phyloP scores from a whole-genome alignment of 2,888 invertebrate genomes.

The Drosophila rubida region DNA sequence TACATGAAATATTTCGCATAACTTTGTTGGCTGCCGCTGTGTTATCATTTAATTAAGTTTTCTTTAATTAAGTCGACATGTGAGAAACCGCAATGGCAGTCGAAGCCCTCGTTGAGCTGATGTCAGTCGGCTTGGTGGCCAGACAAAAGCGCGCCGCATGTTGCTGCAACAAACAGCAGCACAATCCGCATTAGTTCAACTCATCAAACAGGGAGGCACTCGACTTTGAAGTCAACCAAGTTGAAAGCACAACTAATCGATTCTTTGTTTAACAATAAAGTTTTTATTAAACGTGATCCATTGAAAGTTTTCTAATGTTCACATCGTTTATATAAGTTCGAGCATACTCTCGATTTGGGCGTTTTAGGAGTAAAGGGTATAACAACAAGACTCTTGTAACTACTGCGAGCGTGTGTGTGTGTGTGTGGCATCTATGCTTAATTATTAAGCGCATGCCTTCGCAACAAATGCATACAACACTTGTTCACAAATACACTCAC shows the following conservation, averaged over 20 bases:
- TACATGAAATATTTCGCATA: conserved; percentile 62
- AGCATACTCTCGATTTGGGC: background rate
- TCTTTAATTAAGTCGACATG: conserved; percentile 80
- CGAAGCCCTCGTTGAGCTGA: conserved; percentile 21
- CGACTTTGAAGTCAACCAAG: too few relatives aligned
- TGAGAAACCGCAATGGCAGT: conserved; percentile 60
- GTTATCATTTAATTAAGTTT: conserved; percentile 82
- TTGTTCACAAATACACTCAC: background rate
- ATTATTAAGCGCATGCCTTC: conserved; percentile 61
- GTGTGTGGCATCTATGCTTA: conserved; percentile 59
- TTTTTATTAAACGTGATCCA: too few relatives aligned
- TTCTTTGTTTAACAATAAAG: too few relatives aligned
- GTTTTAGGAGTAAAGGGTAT: background rate
- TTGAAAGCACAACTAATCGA: too few relatives aligned
- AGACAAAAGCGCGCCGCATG: conserved; percentile 40
- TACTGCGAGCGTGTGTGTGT: conserved; percentile 17
- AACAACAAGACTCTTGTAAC: conserved; percentile 21
- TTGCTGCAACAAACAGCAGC: conserved; percentile 49
- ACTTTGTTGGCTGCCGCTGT: conserved; percentile 71
- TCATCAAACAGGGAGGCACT: background rate
- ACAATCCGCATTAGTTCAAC: background rate
- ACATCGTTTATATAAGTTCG: background rate
- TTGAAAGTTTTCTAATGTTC: background rate
- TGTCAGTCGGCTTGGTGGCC: conserved; percentile 32
- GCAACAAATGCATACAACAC: conserved; percentile 38